Base-by-base conservation (phyloP, 2,113 vertebrate species). In the Corythornis vintsioides region DNA sequence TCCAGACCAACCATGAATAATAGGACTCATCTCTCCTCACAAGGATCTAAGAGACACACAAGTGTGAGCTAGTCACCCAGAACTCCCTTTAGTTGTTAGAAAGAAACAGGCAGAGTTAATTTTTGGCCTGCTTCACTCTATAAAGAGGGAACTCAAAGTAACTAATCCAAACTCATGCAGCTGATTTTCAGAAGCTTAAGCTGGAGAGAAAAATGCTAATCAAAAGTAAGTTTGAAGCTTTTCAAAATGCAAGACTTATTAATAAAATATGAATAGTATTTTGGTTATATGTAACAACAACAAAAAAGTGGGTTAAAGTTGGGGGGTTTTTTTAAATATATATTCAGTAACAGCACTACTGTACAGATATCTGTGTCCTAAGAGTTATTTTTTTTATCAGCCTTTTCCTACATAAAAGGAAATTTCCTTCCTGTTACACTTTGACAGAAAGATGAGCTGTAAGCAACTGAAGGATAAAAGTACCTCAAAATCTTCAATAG, bases 301-400 rank as follows among this genome's bases (percentile, higher is more conserved):
- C 8, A 81, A 76, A 55, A 64, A 77, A 86, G 1, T 15, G 2
- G 7, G n/a, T 53, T 57, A 55, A 63, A 89, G 50, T 75, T 33
- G 40, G 40, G 63, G 40, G 63, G 3, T 50, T 52, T 52, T 52
- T 15, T 28, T 60, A 59, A 29, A 45, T 57, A 60, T 53, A 48
- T 48, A 25, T 1, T 28, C 45, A 69, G n/a, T 74, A 88, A 76
- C 61, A 96, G 55, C 47, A 78, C 47, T 73, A 50, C 45, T 29
- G 40, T 63, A 78, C 11, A 74, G 77, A 69, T 73, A 74, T 16
- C 22, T 70, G 24, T 50, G 50, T 84, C 42, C 83, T 67, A 70
- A 38, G 70, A 90, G 29, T 60, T 77, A 83, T n/a, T 81, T 47
- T 93, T 33, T 48, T 75, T 89, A 90, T 81, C 86, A 76, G 59